Evolutionary conservation across 35 echinoderm and acorn worm genomes (phyloP).

Genomic region (Chiridota heheva): DNA sequence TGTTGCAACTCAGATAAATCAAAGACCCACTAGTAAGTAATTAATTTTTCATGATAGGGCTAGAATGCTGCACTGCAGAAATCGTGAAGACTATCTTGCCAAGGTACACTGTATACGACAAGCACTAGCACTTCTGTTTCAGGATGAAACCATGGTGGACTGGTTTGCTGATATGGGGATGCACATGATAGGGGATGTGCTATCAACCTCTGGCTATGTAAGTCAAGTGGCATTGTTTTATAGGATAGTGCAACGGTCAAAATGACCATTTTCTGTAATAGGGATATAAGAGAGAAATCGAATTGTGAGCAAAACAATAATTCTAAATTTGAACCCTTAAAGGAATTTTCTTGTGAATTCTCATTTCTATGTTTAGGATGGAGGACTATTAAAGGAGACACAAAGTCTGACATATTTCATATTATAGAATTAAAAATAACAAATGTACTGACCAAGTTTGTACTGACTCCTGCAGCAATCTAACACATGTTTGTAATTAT

Average conservation of each 20-base stretch:
- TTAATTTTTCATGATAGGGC: constrained; percentile 57
- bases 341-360: neutral
- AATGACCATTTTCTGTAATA: neutral
- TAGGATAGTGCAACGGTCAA: neutral
- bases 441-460: too few species aligned
- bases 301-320: neutral
- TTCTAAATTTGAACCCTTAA: neutral
- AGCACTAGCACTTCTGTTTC: constrained; percentile 63
- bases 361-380: neutral
- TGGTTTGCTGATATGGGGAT: constrained; percentile 74
- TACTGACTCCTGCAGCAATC: too few species aligned
- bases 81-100: constrained; percentile 84
- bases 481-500: too few species aligned
- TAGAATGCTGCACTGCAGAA: constrained; percentile 72
- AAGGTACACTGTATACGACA: constrained; percentile 86
- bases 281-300: neutral
- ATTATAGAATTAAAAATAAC: too few species aligned
- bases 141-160: constrained; percentile 64
- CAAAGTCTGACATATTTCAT: too few species aligned
- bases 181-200: constrained; percentile 72
- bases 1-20: neutral
- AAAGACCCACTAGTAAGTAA: neutral
- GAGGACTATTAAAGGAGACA: neutral
- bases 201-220: constrained; percentile 75
- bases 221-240: constrained; percentile 13